A percentile compares a stretch with the other conserved stretches of the same genome.
These are phyloP conservation scores for Natator depressus DNA, from an alignment of 2,113 vertebrate species.

Conservation along the genomic window DNA sequence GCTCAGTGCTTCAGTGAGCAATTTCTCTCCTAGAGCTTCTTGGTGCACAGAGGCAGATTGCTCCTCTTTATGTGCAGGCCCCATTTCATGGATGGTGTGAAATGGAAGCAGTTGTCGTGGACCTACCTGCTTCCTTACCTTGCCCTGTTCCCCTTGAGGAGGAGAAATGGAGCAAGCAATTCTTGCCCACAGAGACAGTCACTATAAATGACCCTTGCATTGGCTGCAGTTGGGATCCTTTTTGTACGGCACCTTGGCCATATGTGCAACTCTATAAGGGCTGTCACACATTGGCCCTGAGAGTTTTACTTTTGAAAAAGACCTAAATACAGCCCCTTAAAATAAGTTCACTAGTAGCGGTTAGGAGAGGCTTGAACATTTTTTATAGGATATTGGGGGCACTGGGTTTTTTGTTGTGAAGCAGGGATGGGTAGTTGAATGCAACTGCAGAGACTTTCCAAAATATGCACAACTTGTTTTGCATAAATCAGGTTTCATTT, in stretches of 20 bases:
- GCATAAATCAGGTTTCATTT: neutral
- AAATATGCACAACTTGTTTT: neutral
- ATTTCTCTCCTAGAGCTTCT: neutral
- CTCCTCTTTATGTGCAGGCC: neutral
- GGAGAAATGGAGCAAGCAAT: neutral
- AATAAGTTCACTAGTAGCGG: neutral
- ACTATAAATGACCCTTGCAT: neutral
- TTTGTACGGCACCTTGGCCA: neutral
- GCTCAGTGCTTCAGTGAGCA: neutral
- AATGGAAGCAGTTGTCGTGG: neutral
- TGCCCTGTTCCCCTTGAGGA: neutral
- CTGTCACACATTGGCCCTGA: neutral
- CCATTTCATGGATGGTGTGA: neutral
- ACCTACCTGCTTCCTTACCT: neutral
- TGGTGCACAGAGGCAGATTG: neutral
- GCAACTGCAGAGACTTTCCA: neutral
- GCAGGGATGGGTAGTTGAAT: neutral
- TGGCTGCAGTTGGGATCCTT: neutral
- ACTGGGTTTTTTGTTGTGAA: neutral
- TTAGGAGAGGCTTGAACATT: neutral
- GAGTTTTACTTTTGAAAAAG: neutral
- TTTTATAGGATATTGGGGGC: neutral
- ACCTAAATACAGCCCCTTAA: neutral
- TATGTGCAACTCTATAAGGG: neutral
- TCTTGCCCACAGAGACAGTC: neutral